Percentiles rank a stretch among this genome's conserved stretches.
Evolutionary conservation across 2,888 invertebrate genomes (phyloP).

Genomic region (Noctua janthe): DNA sequence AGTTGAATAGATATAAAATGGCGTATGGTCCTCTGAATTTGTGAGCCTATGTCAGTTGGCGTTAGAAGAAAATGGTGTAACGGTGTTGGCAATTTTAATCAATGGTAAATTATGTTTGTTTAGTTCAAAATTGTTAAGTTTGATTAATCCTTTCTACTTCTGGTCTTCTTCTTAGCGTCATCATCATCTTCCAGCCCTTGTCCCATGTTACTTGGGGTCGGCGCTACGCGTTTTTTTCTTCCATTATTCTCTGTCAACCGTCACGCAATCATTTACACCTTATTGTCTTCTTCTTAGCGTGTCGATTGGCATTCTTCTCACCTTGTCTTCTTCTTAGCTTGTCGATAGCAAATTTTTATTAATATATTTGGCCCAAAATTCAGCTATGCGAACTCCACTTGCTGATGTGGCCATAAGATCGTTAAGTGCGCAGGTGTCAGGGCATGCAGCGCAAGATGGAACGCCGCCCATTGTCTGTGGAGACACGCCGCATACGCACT

Average conservation of each 20-base stretch:
- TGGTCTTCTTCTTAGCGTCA: background rate
- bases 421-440: background rate
- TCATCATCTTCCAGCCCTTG: no score
- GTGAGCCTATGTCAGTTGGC: background rate
- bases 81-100: constrained; percentile 10
- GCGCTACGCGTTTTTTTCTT: no score
- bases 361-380: background rate
- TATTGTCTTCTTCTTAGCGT: no score
- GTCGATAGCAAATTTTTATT: background rate
- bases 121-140: background rate
- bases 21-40: constrained; percentile 19
- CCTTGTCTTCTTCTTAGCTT: background rate
- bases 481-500: background rate
- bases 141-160: background rate
- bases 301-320: no score
- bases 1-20: constrained; percentile 31
- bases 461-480: background rate
- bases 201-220: no score
- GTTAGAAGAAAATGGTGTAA: background rate
- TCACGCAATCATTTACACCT: no score
- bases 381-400: background rate
- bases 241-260: no score
- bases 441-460: background rate
- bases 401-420: background rate
- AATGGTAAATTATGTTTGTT: background rate